Evolutionary conservation across 2,113 vertebrate species (phyloP).

Genomic region (Ramphastos sulfuratus): DNA sequence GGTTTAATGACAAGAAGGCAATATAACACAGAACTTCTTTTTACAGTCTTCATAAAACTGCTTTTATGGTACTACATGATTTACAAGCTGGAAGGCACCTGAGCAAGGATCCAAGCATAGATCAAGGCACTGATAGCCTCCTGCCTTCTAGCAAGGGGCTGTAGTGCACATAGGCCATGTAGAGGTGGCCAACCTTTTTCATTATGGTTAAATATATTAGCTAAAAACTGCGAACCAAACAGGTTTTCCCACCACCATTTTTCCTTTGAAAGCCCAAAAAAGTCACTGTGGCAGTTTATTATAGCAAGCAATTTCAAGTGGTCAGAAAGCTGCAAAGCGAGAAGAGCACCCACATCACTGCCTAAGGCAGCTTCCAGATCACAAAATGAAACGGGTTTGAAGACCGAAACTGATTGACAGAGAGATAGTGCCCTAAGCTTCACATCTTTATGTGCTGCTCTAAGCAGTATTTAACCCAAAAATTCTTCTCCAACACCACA

Average conservation of each 20-base stretch:
- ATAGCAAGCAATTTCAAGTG: not conserved
- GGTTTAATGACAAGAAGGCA: not conserved
- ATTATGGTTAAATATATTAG: not conserved
- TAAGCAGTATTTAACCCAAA: not conserved
- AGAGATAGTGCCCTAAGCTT: not conserved
- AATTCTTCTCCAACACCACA: not conserved
- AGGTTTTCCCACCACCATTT: not conserved
- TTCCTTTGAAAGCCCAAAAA: not conserved
- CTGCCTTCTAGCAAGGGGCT: not conserved
- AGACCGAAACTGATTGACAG: conserved; percentile 4
- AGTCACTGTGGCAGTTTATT: not conserved
- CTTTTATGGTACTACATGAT: not conserved
- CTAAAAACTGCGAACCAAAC: not conserved
- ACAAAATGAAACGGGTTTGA: not conserved
- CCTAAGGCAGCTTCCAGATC: not conserved
- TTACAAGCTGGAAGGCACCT: not conserved
- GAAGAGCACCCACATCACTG: not conserved
- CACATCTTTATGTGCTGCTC: not conserved
- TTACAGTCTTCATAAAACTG: not conserved
- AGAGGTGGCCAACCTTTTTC: not conserved
- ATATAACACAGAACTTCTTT: not conserved
- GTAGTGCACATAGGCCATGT: rapidly evolving
- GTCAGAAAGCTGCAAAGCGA: not conserved
- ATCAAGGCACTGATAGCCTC: not conserved
- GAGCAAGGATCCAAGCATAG: not conserved